Evolutionary conservation across 2,113 vertebrate species (phyloP).

Genomic region (Apodemus sylvaticus): DNA sequence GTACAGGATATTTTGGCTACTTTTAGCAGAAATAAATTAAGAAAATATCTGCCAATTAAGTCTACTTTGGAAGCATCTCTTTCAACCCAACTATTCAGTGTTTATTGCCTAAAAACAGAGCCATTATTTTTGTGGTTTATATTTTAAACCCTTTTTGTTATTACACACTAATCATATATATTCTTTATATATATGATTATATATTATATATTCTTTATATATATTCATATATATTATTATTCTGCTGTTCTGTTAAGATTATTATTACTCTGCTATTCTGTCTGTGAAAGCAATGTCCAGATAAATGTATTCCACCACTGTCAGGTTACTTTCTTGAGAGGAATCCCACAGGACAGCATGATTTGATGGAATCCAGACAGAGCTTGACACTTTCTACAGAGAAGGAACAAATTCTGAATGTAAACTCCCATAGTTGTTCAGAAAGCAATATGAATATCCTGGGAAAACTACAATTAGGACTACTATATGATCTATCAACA

Average conservation of each 20-base stretch:
- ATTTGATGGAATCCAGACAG: not conserved
- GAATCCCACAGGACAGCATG: accelerated
- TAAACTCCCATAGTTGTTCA: not conserved
- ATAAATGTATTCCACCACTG: not conserved
- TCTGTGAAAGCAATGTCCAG: not conserved
- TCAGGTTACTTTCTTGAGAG: not conserved
- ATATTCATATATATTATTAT: too few relatives aligned
- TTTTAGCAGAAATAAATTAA: not conserved
- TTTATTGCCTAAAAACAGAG: not conserved
- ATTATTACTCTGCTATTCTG: not conserved
- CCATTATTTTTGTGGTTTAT: not conserved
- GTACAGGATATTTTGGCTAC: not conserved
- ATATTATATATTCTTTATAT: too few relatives aligned
- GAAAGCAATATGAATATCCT: not conserved
- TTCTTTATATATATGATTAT: too few relatives aligned
- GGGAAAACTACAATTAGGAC: not conserved
- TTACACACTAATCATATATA: too few relatives aligned
- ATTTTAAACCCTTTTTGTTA: not conserved
- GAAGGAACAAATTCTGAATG: not conserved
- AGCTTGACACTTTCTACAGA: not conserved
- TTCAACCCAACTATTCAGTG: not conserved
- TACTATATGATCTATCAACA: not conserved
- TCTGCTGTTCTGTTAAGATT: too few relatives aligned
- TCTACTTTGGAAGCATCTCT: not conserved
- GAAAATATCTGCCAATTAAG: not conserved